Conservation (phyloP, 2,888 invertebrate genomes). For the Caenorhabditis panamensis region DNA sequence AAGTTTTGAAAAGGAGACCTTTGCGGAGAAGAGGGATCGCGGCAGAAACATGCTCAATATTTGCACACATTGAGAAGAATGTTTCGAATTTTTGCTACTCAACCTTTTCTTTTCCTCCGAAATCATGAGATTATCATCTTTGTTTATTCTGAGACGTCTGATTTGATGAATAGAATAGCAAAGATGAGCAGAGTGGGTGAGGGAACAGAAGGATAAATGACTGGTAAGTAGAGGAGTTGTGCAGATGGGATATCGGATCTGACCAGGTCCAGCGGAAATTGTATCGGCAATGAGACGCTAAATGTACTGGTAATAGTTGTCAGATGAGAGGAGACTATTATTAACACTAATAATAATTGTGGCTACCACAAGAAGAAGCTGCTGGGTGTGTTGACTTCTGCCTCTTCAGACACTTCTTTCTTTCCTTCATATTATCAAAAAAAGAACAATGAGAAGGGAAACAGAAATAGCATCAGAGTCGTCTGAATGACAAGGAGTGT, state of each 20-base stretch:
- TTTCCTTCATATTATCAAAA: slow-evolving; percentile 37
- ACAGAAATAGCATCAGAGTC: neutral
- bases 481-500: slow-evolving; percentile 30
- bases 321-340: slow-evolving; percentile 10
- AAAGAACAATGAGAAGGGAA: slow-evolving; percentile 49
- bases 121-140: slow-evolving; percentile 53
- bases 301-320: slow-evolving; percentile 3
- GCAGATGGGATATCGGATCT: neutral
- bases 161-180: slow-evolving; percentile 22
- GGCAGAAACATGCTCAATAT: slow-evolving; percentile 41
- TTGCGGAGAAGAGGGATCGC: slow-evolving; percentile 10
- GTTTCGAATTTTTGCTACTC: slow-evolving; percentile 33
- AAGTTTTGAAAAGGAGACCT: slow-evolving; percentile 17
- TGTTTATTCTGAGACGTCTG: slow-evolving; percentile 46
- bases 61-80: slow-evolving; percentile 50
- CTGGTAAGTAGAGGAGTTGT: neutral
- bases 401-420: slow-evolving; percentile 42
- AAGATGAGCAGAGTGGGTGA: neutral
- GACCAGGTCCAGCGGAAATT: neutral
- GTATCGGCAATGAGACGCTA: neutral
- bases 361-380: slow-evolving; percentile 23
- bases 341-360: slow-evolving; percentile 41
- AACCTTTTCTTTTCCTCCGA: slow-evolving; percentile 35
- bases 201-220: neutral
- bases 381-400: slow-evolving; percentile 36